These are phyloP conservation scores for Camponotus vicinus DNA, from an alignment of 1,140 invertebrate genomes.

Conservation along the genomic window DNA sequence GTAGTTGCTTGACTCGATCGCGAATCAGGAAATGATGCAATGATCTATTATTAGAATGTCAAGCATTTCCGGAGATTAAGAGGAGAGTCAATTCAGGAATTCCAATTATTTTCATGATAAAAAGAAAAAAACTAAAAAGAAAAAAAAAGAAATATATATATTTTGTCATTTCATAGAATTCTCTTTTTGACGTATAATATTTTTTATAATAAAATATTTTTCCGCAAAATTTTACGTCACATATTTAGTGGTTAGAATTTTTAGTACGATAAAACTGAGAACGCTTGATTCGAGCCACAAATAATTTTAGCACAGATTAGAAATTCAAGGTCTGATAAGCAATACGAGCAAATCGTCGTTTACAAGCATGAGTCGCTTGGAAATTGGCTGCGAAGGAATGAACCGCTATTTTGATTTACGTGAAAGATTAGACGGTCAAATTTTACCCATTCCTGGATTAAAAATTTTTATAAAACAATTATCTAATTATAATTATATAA, in stretches of 20 bases:
- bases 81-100: neutral
- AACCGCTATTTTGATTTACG: neutral
- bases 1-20: constrained; percentile 2
- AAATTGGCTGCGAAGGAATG: constrained; percentile 14
- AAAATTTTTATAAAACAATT: neutral
- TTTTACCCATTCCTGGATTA: neutral
- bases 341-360: constrained; percentile 13
- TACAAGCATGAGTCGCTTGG: neutral
- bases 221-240: neutral
- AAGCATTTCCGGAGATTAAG: neutral
- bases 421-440: neutral
- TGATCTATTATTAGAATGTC: neutral
- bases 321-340: neutral
- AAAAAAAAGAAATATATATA: neutral
- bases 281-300: neutral
- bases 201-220: neutral
- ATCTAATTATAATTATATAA: neutral
- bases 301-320: constrained; percentile 14
- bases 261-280: neutral
- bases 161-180: neutral
- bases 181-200: neutral
- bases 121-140: neutral
- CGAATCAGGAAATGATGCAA: constrained; percentile 13
- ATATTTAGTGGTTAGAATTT: neutral
- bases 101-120: neutral